Conservation (phyloP, 2,888 invertebrate species). For the Pandemis cinnamomeana region DNA sequence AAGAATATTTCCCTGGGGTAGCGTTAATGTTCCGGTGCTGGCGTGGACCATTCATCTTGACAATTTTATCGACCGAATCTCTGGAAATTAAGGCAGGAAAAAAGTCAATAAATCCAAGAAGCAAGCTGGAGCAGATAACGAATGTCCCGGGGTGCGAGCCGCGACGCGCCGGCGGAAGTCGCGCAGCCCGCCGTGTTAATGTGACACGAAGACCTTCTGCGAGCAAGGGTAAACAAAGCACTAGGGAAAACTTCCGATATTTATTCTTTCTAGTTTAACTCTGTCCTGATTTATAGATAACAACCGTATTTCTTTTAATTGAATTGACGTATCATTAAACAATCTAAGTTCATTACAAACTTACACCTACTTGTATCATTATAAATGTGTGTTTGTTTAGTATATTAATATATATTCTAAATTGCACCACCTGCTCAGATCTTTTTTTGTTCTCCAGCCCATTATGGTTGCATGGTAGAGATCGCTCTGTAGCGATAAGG, state of each 20-base stretch:
- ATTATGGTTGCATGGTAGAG: no score
- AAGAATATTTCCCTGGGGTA: slow-evolving; percentile 79
- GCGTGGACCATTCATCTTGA: slow-evolving; percentile 70
- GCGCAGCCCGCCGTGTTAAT: slow-evolving; percentile 58
- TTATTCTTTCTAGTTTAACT: slow-evolving; percentile 42
- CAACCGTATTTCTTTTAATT: neutral
- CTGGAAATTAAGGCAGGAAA: slow-evolving; percentile 80
- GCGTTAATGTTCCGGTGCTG: slow-evolving; percentile 80
- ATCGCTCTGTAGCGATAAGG: no score
- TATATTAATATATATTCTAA: no score
- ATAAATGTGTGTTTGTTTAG: no score
- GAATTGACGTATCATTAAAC: neutral
- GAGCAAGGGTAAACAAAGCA: slow-evolving; percentile 58
- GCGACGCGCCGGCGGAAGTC: slow-evolving; percentile 47
- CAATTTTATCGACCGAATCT: slow-evolving; percentile 73
- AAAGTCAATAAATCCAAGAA: slow-evolving; percentile 81
- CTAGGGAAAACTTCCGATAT: slow-evolving; percentile 45
- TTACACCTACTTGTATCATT: slow-evolving; percentile 7
- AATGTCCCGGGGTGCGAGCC: slow-evolving; percentile 62
- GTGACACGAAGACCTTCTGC: slow-evolving; percentile 62
- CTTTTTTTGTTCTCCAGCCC: no score
- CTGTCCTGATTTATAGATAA: slow-evolving; percentile 42
- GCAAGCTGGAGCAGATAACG: slow-evolving; percentile 73
- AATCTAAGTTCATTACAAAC: slow-evolving; percentile 1
- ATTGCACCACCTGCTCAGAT: no score